A percentile compares a stretch with the other conserved stretches of the same genome.
phyloP scores from a whole-genome alignment of 2,797 vertebrate species.

The Austrolebias charrua region DNA sequence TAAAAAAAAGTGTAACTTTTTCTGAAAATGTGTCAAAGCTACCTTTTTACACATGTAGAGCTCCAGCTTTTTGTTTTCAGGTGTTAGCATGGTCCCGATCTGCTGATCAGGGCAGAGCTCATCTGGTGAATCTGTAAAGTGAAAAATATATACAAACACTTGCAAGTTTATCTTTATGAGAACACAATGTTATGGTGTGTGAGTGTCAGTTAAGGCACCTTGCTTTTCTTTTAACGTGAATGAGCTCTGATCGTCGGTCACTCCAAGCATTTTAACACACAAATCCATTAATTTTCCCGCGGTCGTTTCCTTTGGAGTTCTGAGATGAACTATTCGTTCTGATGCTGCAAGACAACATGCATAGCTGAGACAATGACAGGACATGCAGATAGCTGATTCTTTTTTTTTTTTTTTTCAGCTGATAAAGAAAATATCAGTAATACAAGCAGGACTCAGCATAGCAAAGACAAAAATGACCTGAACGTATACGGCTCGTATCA shows the following conservation, averaged over 20 bases:
- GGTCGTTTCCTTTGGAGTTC: slow-evolving; percentile 71
- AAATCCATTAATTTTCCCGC: slow-evolving; percentile 69
- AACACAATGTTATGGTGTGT: background rate
- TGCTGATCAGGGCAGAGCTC: slow-evolving; percentile 68
- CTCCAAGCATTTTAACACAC: slow-evolving; percentile 73
- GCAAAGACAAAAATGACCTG: no score
- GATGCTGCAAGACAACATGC: slow-evolving; percentile 67
- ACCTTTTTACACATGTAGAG: slow-evolving; percentile 76
- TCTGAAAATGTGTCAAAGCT: background rate
- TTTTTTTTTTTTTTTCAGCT: background rate
- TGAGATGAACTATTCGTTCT: slow-evolving; percentile 74
- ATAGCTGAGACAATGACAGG: slow-evolving; percentile 8
- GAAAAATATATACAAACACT: slow-evolving; percentile 14
- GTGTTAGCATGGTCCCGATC: slow-evolving; percentile 67
- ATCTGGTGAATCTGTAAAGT: slow-evolving; percentile 58
- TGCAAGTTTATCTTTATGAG: background rate
- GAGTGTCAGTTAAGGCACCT: slow-evolving; percentile 46
- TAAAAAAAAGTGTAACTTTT: no score
- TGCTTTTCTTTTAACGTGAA: slow-evolving; percentile 67
- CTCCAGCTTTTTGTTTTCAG: slow-evolving; percentile 70
- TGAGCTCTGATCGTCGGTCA: slow-evolving; percentile 63
- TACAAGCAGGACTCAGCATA: background rate
- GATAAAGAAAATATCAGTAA: background rate
- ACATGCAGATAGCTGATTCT: background rate
- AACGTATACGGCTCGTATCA: no score